Evolutionary conservation across 2,797 vertebrate genomes (phyloP), one percentile per base, ranked within the genome.

Genomic region (Florisuga fusca): DNA sequence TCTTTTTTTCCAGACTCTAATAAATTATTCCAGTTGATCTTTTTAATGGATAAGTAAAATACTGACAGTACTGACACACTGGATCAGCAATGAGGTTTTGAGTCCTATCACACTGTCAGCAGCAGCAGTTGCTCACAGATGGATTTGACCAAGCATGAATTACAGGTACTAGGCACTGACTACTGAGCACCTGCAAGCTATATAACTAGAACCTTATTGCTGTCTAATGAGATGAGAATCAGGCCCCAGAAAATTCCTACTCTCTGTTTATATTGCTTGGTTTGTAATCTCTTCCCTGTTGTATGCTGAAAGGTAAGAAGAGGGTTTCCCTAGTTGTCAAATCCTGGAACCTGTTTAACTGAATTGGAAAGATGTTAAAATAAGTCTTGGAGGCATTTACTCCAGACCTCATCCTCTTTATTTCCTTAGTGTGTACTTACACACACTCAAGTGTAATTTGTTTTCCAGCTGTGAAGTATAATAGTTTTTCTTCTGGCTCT

Each of bases 391-490:
- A 94, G 80, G 36, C 23, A 88, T 75, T 85, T 89, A 90, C 27
- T 89, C 71, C 33, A 78, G 90, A 81, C 16, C 11, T 62, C n/a
- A 94, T 89, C 63, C 45, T 87, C 55, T 94, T 85, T 93, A 72
- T 95, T 83, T 78, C 86, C 46, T 89, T 54, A 78, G 58, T 75
- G 51, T 54, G n/a, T 78, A 83, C 54, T 84, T 74, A 84, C 7
- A 75, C 27, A 69, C 58, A 73, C 2, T 3, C 38, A 83, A 87
- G 12, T 23, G 55, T 74, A 78, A 81, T 83, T 94, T 0, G 4
- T 78, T 84, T 92, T 63, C 51, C 88, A 89, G 59, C 77, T 82
- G 78, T 48, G 54, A 72, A 89, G 26, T 66, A 17, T 12, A 72
- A 29, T 33, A 58, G 16, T 7, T 89, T 80, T 95, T 80, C 46